Percentiles rank a stretch among this genome's conserved stretches.
These are phyloP conservation scores for Gymnarchus niloticus DNA, from an alignment of 2,113 vertebrate species.

Conservation along the genomic window DNA sequence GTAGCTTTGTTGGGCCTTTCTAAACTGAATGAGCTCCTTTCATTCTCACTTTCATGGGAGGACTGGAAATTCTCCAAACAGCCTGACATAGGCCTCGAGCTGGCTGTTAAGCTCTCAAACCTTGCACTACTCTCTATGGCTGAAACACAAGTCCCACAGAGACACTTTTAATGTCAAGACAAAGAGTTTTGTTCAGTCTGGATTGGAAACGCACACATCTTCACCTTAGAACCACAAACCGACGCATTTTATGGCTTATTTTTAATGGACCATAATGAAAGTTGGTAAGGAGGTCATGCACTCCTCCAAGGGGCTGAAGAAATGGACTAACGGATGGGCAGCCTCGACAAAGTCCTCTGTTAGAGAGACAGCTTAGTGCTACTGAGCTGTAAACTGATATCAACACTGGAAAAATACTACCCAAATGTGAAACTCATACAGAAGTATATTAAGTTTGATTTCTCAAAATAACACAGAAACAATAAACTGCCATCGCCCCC, in stretches of 20 bases:
- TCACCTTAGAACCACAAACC: background rate
- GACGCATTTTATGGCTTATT: background rate
- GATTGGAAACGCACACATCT: background rate
- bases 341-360: background rate
- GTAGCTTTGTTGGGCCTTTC: background rate
- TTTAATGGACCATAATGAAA: background rate
- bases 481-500: background rate
- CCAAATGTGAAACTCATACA: background rate
- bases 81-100: background rate
- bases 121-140: background rate
- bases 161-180: background rate
- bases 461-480: conserved; percentile 7
- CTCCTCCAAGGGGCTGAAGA: background rate
- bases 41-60: background rate
- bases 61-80: background rate
- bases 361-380: background rate
- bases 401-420: background rate
- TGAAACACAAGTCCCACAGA: background rate
- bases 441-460: conserved; percentile 9
- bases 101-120: background rate
- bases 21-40: background rate
- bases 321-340: background rate
- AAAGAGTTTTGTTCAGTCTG: background rate
- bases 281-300: background rate
- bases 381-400: background rate